Percentiles rank a stretch among this genome's conserved stretches.
Evolutionary conservation across 2,888 invertebrate species (phyloP).

Genomic region (Patella ulyssiponensis): DNA sequence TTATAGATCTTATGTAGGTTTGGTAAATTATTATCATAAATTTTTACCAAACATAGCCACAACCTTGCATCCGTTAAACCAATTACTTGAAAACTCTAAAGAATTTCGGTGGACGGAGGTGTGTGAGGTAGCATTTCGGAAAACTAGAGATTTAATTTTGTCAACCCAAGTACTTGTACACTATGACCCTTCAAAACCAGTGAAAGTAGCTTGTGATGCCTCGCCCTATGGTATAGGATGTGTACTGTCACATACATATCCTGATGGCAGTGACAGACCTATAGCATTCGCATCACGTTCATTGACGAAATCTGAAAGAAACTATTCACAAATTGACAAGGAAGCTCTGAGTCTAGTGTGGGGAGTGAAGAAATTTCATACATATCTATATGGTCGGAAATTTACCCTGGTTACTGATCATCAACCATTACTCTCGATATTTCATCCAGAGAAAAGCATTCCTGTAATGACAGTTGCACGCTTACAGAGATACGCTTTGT

Average conservation of each 20-base stretch:
- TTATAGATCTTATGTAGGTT: neutral
- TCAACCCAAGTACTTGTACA: neutral
- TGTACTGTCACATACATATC: slow-evolving; percentile 47
- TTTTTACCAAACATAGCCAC: slow-evolving; percentile 21
- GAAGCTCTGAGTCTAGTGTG: slow-evolving; percentile 70
- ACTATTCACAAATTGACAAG: slow-evolving; percentile 70
- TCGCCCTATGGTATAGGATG: slow-evolving; percentile 49
- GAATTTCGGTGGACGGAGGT: neutral
- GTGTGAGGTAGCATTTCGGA: neutral
- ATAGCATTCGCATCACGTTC: slow-evolving; percentile 71
- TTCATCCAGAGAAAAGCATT: slow-evolving; percentile 57
- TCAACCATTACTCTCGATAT: slow-evolving; percentile 69
- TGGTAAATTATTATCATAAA: slow-evolving; percentile 16
- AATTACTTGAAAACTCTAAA: neutral
- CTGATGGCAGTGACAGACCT: slow-evolving; percentile 52
- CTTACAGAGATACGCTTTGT: slow-evolving; percentile 54
- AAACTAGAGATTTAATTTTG: neutral
- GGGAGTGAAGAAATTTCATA: slow-evolving; percentile 69
- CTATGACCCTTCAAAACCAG: neutral
- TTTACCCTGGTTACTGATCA: slow-evolving; percentile 72
- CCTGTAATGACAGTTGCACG: slow-evolving; percentile 55
- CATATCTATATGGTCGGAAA: slow-evolving; percentile 67
- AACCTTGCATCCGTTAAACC: neutral
- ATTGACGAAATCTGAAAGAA: slow-evolving; percentile 68
- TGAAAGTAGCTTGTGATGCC: neutral